Evolutionary conservation across 2,113 vertebrate genomes (phyloP).

Genomic region (Isichthys henryi): DNA sequence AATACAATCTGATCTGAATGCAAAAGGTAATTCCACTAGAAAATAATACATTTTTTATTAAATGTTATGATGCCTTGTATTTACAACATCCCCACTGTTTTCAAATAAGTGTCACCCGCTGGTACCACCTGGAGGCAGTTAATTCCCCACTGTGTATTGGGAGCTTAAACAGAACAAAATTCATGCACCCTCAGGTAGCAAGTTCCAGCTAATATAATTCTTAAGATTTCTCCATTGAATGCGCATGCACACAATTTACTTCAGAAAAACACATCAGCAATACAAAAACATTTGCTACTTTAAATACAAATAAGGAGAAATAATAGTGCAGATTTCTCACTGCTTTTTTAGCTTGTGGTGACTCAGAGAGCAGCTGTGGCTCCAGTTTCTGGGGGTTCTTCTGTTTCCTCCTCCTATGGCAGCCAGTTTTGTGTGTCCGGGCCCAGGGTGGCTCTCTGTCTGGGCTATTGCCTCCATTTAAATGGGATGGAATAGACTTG

Average conservation of each 20-base stretch:
- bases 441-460: background rate
- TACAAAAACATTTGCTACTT: background rate
- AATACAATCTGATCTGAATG: background rate
- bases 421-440: background rate
- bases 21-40: background rate
- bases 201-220: background rate
- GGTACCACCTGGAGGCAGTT: background rate
- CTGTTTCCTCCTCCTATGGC: slow-evolving; percentile 29
- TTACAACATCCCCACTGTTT: background rate
- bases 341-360: slow-evolving; percentile 15
- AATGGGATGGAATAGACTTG: background rate
- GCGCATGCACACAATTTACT: background rate
- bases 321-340: slow-evolving; percentile 25
- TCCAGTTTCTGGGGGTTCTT: slow-evolving; percentile 26
- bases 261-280: background rate
- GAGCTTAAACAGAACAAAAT: background rate
- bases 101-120: background rate
- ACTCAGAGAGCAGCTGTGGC: background rate
- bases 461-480: background rate
- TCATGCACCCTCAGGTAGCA: background rate
- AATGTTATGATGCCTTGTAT: background rate
- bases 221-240: background rate
- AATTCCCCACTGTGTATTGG: background rate
- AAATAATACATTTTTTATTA: background rate
- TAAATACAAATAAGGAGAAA: background rate